Percentiles rank a stretch among this genome's conserved stretches.
Evolutionary conservation across 2,113 vertebrate genomes (phyloP).

Genomic region (Pelodiscus sinensis): DNA sequence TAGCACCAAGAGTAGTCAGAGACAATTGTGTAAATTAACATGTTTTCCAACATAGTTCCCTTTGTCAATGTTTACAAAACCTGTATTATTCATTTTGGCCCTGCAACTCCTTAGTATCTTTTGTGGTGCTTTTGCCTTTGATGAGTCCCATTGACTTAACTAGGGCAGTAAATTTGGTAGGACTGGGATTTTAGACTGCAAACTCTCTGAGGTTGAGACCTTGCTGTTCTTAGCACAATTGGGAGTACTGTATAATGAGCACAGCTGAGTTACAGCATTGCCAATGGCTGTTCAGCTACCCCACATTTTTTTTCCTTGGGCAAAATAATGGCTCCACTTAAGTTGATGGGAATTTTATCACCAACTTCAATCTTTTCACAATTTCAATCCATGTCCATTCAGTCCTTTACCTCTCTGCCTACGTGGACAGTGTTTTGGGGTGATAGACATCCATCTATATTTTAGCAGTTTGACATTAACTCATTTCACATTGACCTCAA

Average conservation of each 20-base stretch:
- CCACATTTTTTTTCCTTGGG: neutral
- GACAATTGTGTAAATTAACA: neutral
- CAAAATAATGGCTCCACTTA: slow-evolving; percentile 15
- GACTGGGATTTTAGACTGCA: slow-evolving; percentile 1
- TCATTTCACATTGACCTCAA: neutral
- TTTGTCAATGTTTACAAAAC: neutral
- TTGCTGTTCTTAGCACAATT: neutral
- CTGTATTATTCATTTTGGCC: neutral
- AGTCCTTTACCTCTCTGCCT: slow-evolving; percentile 1
- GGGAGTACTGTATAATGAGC: neutral
- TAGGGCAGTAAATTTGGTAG: neutral
- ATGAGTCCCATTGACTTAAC: slow-evolving; percentile 1
- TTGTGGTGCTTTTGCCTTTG: neutral
- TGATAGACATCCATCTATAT: neutral
- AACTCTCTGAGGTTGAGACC: neutral
- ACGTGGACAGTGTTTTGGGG: neutral
- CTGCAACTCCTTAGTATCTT: neutral
- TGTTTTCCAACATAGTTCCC: neutral
- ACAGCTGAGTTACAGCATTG: neutral
- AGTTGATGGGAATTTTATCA: neutral
- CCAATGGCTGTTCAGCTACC: neutral
- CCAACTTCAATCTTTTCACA: neutral
- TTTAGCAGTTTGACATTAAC: slow-evolving; percentile 5
- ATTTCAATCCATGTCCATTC: neutral
- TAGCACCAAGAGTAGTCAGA: neutral